Evolutionary conservation across 2,797 vertebrate species (phyloP), one percentile per base, ranked within the genome.

Genomic region (Bovichtus diacanthus): DNA sequence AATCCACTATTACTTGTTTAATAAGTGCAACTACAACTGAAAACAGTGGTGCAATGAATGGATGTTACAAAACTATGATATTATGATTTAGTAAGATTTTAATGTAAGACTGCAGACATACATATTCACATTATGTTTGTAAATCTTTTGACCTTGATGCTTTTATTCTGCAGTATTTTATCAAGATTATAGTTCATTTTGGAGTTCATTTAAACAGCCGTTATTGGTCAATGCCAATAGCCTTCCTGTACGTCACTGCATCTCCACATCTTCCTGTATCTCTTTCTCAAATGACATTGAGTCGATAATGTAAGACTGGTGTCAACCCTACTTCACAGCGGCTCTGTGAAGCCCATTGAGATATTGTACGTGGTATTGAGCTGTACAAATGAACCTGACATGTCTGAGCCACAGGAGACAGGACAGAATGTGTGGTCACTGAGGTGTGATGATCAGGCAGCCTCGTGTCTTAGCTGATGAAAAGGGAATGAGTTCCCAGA

Each of bases 391-490:
- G 67, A 81, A 81, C 56, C 78, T 70, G 71, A 81, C 73, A 71
- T 74, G 61, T 76, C 61, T 47, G 75, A 66, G 74, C 47, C 41
- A 0, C 82, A 64, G 75, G 73, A 66, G 80, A 79, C 58, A 65
- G 77, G 72, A 73, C 75, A 71, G 74, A 82, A 70, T 73, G 80
- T 84, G 86, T 65, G 84, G 75, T 84, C 89, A 88, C 71, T 82
- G 90, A 87, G 74, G 87, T 86, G 84, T 91, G 90, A 81, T 74
- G 78, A 88, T 77, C 66, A 60, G 39, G 56, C 74, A 61, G 78
- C 70, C 74, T 63, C 1, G 70, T 70, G 67, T 78, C 75, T 77
- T 23, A 50, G 82, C 76, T 76, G 82, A 89, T 80, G 47, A 86
- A 82, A 75, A 67, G 78, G 53, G 74, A 87, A 80, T 19, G 54